Conservation (phyloP, 1,140 invertebrate genomes). For the Lucilia cuprina region DNA sequence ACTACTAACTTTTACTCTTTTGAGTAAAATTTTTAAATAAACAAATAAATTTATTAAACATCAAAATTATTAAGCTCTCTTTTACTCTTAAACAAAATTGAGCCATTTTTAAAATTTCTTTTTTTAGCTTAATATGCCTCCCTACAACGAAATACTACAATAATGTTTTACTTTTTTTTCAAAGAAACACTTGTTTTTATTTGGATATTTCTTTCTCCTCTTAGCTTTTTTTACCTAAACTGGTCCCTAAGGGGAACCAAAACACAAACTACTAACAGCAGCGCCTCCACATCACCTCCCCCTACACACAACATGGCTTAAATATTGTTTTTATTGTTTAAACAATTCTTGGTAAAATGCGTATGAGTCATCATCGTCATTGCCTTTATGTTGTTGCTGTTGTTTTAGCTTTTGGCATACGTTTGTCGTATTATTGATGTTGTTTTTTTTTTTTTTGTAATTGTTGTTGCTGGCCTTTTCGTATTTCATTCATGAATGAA, state of each 20-base stretch:
- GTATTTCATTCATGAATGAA: constrained; percentile 31
- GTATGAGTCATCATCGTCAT: constrained; percentile 37
- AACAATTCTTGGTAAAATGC: constrained; percentile 38
- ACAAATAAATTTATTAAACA: background rate
- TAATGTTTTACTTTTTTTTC: background rate
- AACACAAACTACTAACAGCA: background rate
- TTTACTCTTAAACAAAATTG: background rate
- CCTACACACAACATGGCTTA: background rate
- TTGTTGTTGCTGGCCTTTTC: background rate
- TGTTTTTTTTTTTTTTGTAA: background rate
- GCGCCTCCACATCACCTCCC: background rate
- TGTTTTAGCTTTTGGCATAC: constrained; percentile 18
- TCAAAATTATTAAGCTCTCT: background rate
- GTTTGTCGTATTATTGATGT: constrained; percentile 19
- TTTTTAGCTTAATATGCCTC: background rate
- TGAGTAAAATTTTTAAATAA: background rate
- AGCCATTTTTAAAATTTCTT: background rate
- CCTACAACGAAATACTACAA: background rate
- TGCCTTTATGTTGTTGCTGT: background rate
- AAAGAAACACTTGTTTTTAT: background rate
- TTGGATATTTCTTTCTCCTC: background rate
- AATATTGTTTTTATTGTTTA: constrained; percentile 1
- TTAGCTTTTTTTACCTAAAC: background rate
- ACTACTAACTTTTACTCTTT: background rate
- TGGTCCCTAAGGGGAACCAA: background rate